Base-by-base conservation (phyloP, 2,888 invertebrate genomes). In the Pyrrhia umbra region DNA sequence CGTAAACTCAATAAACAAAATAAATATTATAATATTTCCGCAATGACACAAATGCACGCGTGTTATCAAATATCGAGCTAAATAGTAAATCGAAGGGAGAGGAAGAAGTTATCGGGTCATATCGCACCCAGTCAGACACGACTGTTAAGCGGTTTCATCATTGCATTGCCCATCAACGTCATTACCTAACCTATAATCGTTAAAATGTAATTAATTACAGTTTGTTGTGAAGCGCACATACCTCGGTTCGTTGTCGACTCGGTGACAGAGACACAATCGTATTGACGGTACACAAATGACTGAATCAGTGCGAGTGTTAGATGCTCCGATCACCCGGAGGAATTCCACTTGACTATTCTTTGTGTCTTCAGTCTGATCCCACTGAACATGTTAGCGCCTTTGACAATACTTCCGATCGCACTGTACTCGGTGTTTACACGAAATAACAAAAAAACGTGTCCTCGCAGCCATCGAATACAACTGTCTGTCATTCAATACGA, bases 141-240 rank as follows among this genome's bases (percentile, higher is more conserved):
- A 71, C 75, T 81, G 74, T 81, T 81, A 75, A 75, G 50, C 55
- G 57, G 62, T 77, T 79, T 77, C 69, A 61, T 77, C 75, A 78
- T 75, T 69, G 58, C 55, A 61, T 68, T 56, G 49, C 39, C 64
- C 42, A 61, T 49, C 37, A 73, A 57, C 18, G 65, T 69, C 56
- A 76, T 78, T 79, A 81, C 68, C 60, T 80, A 68, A 70, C 72
- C 74, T 57, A 69, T 71, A 70, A 83, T 86, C 83, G 73, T 92
- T 90, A 89, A 86, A 88, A 83, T 77, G 77, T 81, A 85, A 90
- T 90, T 86, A 85, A 77, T 75, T 68, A 62, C 64, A 64, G 67
- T 69, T 77, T 75, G 70, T 73, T 77, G 70, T 75, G 75, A 66
- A 76, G 70, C 79, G 79, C 70, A 88, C 90, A 82, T 90, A 91